A percentile compares a stretch with the other conserved stretches of the same genome.
These are phyloP conservation scores for Microchirus variegatus DNA, from an alignment of 2,797 vertebrate genomes.

Conservation along the genomic window DNA sequence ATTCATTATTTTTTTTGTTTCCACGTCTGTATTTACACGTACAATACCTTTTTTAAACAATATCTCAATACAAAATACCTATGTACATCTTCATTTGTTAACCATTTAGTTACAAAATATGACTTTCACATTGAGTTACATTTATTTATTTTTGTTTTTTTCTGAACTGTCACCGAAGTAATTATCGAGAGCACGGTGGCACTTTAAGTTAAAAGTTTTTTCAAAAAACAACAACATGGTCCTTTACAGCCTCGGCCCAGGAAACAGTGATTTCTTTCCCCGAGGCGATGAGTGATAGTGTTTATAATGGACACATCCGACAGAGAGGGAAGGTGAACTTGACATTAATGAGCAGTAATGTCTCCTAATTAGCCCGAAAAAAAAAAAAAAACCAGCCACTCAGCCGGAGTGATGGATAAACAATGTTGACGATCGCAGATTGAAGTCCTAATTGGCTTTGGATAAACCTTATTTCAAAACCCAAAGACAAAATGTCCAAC, in stretches of 20 bases:
- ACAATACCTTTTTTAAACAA: constrained; percentile 87
- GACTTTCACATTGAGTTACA: constrained; percentile 81
- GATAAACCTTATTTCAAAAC: constrained; percentile 51
- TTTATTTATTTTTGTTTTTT: constrained; percentile 48
- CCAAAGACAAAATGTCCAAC: constrained; percentile 44
- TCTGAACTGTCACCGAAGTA: constrained; percentile 49
- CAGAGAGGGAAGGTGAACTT: constrained; percentile 70
- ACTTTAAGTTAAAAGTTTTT: constrained; percentile 46
- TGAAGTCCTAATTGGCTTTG: constrained; percentile 60
- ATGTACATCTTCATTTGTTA: constrained; percentile 91
- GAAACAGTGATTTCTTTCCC: constrained; percentile 33
- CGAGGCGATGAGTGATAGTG: constrained; percentile 42
- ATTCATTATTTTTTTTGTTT: constrained; percentile 27
- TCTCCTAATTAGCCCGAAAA: constrained; percentile 63
- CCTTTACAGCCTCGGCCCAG: constrained; percentile 42
- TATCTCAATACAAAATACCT: constrained; percentile 94
- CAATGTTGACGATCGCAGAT: constrained; percentile 68
- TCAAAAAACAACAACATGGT: constrained; percentile 12
- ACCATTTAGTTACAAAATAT: constrained; percentile 96
- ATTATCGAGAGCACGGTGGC: constrained; percentile 52
- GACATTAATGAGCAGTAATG: constrained; percentile 72
- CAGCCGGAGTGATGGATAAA: constrained; percentile 56
- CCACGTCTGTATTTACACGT: constrained; percentile 85
- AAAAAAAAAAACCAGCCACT: constrained; percentile 62
- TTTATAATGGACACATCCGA: constrained; percentile 61